Conservation (phyloP, 2,888 invertebrate genomes). For the Melipona bicolor region DNA sequence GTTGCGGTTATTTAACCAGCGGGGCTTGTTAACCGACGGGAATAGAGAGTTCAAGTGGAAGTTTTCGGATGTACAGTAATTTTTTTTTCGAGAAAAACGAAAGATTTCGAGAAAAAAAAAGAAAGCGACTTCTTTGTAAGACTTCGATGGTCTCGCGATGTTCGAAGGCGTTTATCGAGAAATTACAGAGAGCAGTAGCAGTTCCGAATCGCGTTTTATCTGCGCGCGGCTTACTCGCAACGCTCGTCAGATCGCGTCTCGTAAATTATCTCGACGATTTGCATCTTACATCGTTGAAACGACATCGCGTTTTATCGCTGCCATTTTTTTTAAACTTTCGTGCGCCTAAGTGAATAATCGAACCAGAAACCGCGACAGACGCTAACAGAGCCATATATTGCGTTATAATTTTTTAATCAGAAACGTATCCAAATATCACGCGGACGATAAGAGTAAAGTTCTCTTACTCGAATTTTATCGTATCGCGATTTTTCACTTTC, state of each 20-base stretch:
- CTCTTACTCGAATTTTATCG: background rate
- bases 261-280: constrained; percentile 1
- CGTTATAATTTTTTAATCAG: background rate
- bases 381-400: background rate
- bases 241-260: background rate
- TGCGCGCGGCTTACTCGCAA: background rate
- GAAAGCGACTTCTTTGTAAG: background rate
- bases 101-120: background rate
- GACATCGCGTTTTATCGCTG: background rate
- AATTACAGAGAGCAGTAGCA: too few relatives aligned
- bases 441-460: background rate
- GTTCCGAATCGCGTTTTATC: too few relatives aligned
- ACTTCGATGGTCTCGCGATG: too few relatives aligned
- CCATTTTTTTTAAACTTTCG: background rate
- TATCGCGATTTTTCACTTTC: background rate
- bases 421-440: background rate
- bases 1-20: background rate
- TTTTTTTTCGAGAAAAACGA: background rate
- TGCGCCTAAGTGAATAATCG: background rate
- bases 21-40: background rate
- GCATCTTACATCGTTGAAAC: background rate
- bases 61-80: background rate
- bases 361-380: background rate
- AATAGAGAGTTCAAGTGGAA: background rate
- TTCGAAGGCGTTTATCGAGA: too few relatives aligned